Conservation (phyloP, 2,113 vertebrate species). For the Caranx ignobilis region DNA sequence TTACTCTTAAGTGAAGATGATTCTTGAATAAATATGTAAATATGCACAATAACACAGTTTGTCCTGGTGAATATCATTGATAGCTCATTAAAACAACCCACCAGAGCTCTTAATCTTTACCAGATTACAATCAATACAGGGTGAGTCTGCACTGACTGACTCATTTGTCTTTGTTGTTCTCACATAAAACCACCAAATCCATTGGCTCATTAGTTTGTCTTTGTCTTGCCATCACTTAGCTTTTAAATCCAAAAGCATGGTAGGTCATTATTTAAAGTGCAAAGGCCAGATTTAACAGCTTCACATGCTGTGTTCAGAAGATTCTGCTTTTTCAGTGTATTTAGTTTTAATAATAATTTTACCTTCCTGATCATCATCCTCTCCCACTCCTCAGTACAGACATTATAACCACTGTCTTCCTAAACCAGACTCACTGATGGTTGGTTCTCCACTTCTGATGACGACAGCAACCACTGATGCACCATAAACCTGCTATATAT, state of each 20-base stretch:
- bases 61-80: background rate
- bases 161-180: background rate
- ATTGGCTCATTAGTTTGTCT: background rate
- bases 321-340: background rate
- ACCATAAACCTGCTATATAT: background rate
- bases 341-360: background rate
- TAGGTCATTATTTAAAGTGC: background rate
- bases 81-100: background rate
- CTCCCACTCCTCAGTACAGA: background rate
- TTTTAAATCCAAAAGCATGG: background rate
- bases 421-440: background rate
- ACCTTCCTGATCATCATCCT: background rate
- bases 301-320: background rate
- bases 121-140: background rate
- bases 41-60: background rate
- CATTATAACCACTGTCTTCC: background rate
- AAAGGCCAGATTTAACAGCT: background rate
- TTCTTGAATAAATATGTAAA: no score
- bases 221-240: background rate
- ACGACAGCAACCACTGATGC: constrained; percentile 20
- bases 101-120: no score
- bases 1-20: no score
- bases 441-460: constrained; percentile 3
- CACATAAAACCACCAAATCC: background rate
- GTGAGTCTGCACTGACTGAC: background rate